Conservation (phyloP, 2,888 invertebrate species). For the Morpho achilles region DNA sequence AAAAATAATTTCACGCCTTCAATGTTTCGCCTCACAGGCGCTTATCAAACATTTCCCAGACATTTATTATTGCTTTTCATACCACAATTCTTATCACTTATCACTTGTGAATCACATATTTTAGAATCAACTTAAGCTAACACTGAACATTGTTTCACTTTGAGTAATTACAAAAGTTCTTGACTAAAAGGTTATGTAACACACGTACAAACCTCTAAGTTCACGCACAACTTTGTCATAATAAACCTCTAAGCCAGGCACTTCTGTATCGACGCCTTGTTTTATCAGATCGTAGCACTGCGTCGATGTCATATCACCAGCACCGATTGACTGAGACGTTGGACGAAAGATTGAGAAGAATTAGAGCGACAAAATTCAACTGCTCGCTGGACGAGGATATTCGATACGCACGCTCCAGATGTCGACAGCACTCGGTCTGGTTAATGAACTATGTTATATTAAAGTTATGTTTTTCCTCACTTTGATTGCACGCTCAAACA, state of each 20-base stretch:
- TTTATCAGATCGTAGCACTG: slow-evolving; percentile 75
- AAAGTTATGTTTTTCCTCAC: slow-evolving; percentile 16
- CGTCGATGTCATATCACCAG: slow-evolving; percentile 70
- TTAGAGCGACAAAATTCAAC: slow-evolving; percentile 76
- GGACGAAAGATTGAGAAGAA: slow-evolving; percentile 63
- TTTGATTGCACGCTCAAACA: slow-evolving; percentile 4
- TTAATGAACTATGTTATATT: slow-evolving; percentile 38
- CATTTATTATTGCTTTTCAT: no score
- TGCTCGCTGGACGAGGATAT: slow-evolving; percentile 67
- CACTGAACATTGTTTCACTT: neutral
- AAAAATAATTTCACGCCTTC: neutral
- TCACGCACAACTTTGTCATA: slow-evolving; percentile 80
- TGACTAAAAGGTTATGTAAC: neutral
- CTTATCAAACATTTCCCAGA: neutral
- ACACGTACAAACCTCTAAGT: slow-evolving; percentile 74
- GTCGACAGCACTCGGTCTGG: slow-evolving; percentile 61
- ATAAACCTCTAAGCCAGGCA: slow-evolving; percentile 75
- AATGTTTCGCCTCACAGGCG: neutral
- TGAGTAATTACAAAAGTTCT: slow-evolving; percentile 6
- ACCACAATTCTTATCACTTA: no score
- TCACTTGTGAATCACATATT: no score
- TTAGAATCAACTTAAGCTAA: neutral
- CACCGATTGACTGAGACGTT: slow-evolving; percentile 46
- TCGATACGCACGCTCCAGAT: slow-evolving; percentile 69
- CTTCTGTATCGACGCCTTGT: slow-evolving; percentile 70